Evolutionary conservation across 35 echinoderm and acorn worm genomes (phyloP), one percentile per base, ranked within the genome.

Genomic region (Ophiothrix spiculata): DNA sequence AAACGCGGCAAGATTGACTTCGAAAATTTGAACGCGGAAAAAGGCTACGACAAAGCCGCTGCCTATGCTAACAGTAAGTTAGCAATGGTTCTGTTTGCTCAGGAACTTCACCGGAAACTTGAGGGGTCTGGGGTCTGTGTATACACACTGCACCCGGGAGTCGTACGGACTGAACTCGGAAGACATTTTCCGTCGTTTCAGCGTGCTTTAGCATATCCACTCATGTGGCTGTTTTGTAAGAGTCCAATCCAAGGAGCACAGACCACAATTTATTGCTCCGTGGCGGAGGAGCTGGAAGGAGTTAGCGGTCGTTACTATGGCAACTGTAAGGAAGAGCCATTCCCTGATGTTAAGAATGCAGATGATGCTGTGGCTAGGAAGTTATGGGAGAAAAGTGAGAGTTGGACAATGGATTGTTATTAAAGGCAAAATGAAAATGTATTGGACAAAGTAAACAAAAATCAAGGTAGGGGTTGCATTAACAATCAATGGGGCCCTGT

Each of bases 301-400:
- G 46, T 82, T 21, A 86, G 88, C 38, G 96, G 96, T 17, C 37
- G 75, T 40, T 99, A 99, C 69, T 99, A 86, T 77, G 89, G 91
- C n/a, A 84, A 99, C 74, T 99, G 96, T 63, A 85, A 99, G 56
- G 92, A 99, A 79, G 78, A 94, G 33, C 89, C 96, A 13, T 91
- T 84, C 31, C 82, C 90, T 34, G 33, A 39, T 76, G 82, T 88
- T 16, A 79, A 88, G 34, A 75, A 39, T 39, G 80, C 78, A 36
- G 82, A 93, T 76, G 91, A 91, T 21, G 96, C 77, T 13, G 73
- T 89, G 32, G 92, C 89, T 28, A 91, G 88, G 37, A 86, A 99
- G 56, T 74, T 94, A 36, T 99, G 96, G 96, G 89, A 94, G 80
- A 86, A 78, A 33, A 99, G 96, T 93, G 96, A 99, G 81, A 92